Percentiles rank a stretch among this genome's conserved stretches.
These are phyloP conservation scores for Hippocampus kuda DNA, from an alignment of 2,797 vertebrate genomes.

Conservation along the genomic window DNA sequence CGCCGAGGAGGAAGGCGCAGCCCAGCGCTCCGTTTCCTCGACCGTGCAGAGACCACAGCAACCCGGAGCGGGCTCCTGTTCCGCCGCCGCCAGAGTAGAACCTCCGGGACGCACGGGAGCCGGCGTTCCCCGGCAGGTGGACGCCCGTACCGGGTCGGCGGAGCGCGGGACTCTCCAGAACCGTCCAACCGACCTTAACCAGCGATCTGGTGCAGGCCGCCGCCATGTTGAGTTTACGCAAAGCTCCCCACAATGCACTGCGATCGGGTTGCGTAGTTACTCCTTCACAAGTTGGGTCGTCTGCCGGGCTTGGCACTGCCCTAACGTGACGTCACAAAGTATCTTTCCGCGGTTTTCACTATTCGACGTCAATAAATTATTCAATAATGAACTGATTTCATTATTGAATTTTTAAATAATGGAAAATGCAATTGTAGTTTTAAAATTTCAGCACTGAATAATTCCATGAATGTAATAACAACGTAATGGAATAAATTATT, in stretches of 20 bases:
- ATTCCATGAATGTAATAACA: too few relatives aligned
- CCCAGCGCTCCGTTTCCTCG: slow-evolving; percentile 45
- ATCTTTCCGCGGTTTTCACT: neutral
- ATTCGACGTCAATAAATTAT: neutral
- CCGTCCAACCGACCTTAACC: slow-evolving; percentile 53
- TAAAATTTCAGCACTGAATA: too few relatives aligned
- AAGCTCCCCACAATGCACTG: slow-evolving; percentile 52
- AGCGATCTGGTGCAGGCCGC: slow-evolving; percentile 50
- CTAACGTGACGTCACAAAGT: neutral
- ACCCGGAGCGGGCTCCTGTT: slow-evolving; percentile 25
- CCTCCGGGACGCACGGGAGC: slow-evolving; percentile 24
- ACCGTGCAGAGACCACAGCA: slow-evolving; percentile 18
- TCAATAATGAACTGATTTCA: too few relatives aligned
- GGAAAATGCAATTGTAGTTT: too few relatives aligned
- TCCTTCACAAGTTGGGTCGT: rapidly evolving
- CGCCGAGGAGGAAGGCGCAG: slow-evolving; percentile 64
- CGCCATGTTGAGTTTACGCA: slow-evolving; percentile 65
- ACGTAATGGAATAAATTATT: too few relatives aligned
- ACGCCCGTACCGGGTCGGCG: slow-evolving; percentile 26
- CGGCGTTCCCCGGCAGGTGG: slow-evolving; percentile 15
- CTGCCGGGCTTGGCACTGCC: slow-evolving; percentile 20
- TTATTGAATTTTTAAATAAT: too few relatives aligned
- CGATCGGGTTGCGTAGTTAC: rapidly evolving
- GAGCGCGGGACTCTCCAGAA: slow-evolving; percentile 30
- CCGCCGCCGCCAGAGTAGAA: slow-evolving; percentile 32